phyloP scores from a whole-genome alignment of 2,888 invertebrate species.

The Fissipunctia ypsillon region DNA sequence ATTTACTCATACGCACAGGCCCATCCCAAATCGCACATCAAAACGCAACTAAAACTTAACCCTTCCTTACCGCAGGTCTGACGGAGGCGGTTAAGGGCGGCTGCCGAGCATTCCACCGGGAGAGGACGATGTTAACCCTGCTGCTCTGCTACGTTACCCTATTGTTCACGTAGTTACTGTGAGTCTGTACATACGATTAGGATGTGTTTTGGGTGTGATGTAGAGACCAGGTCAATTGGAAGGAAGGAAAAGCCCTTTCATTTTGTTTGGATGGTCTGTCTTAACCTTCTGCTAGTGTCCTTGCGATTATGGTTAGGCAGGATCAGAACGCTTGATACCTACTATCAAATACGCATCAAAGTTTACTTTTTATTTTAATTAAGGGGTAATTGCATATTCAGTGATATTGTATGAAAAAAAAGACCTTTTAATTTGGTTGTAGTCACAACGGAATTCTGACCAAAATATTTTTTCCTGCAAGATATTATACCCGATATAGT shows the following conservation, averaged over 20 bases:
- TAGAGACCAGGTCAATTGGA: not conserved
- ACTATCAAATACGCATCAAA: no score
- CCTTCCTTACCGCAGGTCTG: slow-evolving; percentile 78
- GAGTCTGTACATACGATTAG: slow-evolving; percentile 68
- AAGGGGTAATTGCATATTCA: not conserved
- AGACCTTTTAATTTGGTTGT: not conserved
- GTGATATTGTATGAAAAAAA: not conserved
- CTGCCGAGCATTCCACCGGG: slow-evolving; percentile 69
- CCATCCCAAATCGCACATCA: not conserved
- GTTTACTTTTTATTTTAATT: no score
- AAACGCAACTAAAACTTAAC: slow-evolving; percentile 2
- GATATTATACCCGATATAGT: no score
- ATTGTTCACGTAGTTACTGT: slow-evolving; percentile 81
- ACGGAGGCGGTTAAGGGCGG: slow-evolving; percentile 86
- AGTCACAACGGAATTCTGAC: not conserved
- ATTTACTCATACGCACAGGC: not conserved
- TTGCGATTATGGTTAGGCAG: not conserved
- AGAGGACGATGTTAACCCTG: slow-evolving; percentile 74
- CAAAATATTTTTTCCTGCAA: not conserved
- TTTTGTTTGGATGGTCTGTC: not conserved
- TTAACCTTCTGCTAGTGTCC: not conserved
- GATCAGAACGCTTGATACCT: not conserved
- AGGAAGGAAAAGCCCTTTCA: not conserved
- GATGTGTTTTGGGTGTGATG: slow-evolving; percentile 62
- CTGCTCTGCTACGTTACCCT: slow-evolving; percentile 76